Percentiles rank a stretch among this genome's conserved stretches.
These are phyloP conservation scores for Novumbra hubbsi DNA, from an alignment of 2,797 vertebrate genomes.

Conservation along the genomic window DNA sequence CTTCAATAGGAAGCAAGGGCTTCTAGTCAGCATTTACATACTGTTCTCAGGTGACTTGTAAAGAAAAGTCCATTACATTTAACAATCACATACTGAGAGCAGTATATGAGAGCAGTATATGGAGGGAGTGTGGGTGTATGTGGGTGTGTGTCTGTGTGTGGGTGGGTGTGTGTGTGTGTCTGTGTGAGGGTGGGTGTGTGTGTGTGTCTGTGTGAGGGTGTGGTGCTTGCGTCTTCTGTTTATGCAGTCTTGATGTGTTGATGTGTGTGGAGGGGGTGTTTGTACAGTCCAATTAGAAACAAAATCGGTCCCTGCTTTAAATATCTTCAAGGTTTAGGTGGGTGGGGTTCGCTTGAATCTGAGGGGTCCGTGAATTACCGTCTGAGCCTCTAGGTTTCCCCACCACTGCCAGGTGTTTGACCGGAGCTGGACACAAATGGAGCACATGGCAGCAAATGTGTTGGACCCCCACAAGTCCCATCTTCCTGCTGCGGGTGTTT, in stretches of 20 bases:
- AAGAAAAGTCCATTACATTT: conserved; percentile 63
- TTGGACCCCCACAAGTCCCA: conserved; percentile 76
- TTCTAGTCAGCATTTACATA: conserved; percentile 56
- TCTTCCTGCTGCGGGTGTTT: conserved; percentile 87
- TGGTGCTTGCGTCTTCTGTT: no score
- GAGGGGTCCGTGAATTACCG: conserved; percentile 62
- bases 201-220: conserved; percentile 8
- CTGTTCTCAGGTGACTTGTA: conserved; percentile 56
- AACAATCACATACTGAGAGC: conserved; percentile 67
- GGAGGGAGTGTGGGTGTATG: conserved; percentile 44
- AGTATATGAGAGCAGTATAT: conserved; percentile 53
- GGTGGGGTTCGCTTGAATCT: conserved; percentile 28
- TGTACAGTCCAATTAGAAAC: conserved; percentile 70
- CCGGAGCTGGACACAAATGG: conserved; percentile 81
- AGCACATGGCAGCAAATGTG: conserved; percentile 81
- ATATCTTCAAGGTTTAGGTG: conserved; percentile 63
- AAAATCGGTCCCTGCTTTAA: conserved; percentile 68
- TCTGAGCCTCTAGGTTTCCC: conserved; percentile 76
- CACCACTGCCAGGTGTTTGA: conserved; percentile 85
- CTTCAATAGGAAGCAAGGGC: conserved; percentile 48
- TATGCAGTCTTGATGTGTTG: not conserved
- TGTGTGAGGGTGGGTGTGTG: no score
- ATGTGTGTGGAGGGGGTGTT: conserved; percentile 52
- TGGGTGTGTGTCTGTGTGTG: conserved; percentile 30
- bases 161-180: conserved; percentile 57